These are phyloP conservation scores for Melanotaenia pygmaea DNA, from an alignment of 2,797 vertebrate species.

Conservation along the genomic window DNA sequence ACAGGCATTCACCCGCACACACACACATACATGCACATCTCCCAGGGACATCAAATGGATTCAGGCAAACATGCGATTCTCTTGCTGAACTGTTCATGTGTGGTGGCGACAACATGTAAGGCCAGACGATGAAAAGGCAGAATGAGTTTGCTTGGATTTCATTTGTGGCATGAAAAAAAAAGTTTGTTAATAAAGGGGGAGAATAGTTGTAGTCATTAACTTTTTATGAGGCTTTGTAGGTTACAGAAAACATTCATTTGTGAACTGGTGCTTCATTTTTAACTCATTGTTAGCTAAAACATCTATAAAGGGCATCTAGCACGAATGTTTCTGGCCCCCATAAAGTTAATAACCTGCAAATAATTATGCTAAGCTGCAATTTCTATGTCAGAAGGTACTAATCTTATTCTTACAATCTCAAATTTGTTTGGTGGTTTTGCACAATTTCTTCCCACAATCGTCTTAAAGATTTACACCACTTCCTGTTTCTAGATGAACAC, in stretches of 20 bases:
- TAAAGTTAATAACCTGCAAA: background rate
- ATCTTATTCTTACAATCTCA: too few relatives aligned
- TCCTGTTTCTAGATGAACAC: slow-evolving; percentile 29
- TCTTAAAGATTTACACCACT: slow-evolving; percentile 8
- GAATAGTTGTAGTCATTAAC: background rate
- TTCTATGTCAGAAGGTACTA: too few relatives aligned
- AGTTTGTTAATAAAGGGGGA: background rate
- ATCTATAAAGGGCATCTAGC: background rate
- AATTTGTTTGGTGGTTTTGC: background rate
- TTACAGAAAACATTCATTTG: background rate
- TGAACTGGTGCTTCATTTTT: background rate
- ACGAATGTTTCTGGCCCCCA: background rate
- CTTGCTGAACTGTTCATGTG: slow-evolving; percentile 46
- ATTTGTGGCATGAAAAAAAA: background rate
- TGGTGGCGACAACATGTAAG: slow-evolving; percentile 33
- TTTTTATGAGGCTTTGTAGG: background rate
- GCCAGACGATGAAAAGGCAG: slow-evolving; percentile 7
- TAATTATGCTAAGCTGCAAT: too few relatives aligned
- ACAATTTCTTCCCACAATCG: background rate
- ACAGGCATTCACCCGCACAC: slow-evolving; percentile 21
- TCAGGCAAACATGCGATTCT: slow-evolving; percentile 60
- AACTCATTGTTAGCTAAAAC: background rate
- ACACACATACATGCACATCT: slow-evolving; percentile 21
- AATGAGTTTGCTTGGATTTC: background rate
- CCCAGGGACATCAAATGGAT: slow-evolving; percentile 69